Evolutionary conservation across 2,113 vertebrate genomes (phyloP), one percentile per base, ranked within the genome.

Genomic region (Onychorhynchus coronatus): DNA sequence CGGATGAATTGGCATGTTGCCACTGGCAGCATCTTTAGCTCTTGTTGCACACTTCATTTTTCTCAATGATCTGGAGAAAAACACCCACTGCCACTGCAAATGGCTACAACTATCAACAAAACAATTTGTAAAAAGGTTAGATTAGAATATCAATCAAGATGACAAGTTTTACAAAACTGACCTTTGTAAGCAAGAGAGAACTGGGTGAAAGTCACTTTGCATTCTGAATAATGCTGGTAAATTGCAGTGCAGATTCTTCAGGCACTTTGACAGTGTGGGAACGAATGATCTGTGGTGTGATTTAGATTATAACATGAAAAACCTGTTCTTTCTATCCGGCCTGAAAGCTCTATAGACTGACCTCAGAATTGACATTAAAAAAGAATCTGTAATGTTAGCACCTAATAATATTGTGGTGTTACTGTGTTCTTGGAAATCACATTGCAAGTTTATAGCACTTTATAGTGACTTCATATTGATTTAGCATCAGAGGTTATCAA

Each of bases 81-180:
- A 56, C 49, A 88, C 81, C 39, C 73, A n/a, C 75, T 79, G 67
- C 85, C 44, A 31, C 91, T 76, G 39, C 62, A 93, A 87, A 80
- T 49, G 16, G 78, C 83, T 91, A 44, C 91, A 81, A 65, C 46
- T 87, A 89, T 97, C 96, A 97, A 93, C 89, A 95, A 88, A 97
- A 73, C 46, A 83, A 95, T 97, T 91, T 92, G 83, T 22, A 91
- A 73, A 52, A 91, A 41, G 23, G 17, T 90, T 83, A 95, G 78
- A 82, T 93, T 75, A 78, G 92, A 87, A 47, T 95, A 98, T 97
- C 96, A 93, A 96, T 98, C 98, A 97, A 91, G 20, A n/a, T 97
- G 94, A 96, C 96, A 97, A 53, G 56, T 89, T 95, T 88, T 95
- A 89, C 72, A 88, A 77, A 93, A 56, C 55, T 92, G 79, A 95